A percentile compares a stretch with the other conserved stretches of the same genome.
Evolutionary conservation across 2,888 invertebrate species (phyloP).

Genomic region (Plebejus melissa): DNA sequence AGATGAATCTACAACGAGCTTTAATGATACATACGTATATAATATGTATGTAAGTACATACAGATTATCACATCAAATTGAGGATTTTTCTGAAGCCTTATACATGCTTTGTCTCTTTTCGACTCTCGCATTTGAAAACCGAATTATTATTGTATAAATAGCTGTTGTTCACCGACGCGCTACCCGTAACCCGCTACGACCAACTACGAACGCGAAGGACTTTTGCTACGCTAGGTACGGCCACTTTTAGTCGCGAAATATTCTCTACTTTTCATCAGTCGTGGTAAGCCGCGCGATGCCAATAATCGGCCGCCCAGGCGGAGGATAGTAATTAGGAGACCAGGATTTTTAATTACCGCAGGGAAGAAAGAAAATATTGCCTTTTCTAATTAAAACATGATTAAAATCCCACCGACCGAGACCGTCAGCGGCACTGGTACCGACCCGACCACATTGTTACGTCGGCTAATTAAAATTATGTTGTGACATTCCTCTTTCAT

Average conservation of each 20-base stretch:
- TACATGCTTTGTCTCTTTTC: no score
- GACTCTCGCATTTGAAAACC: no score
- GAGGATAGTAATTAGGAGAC: not conserved
- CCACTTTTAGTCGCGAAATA: not conserved
- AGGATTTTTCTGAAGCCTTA: no score
- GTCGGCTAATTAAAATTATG: not conserved
- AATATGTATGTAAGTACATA: no score
- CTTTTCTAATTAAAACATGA: slow-evolving; percentile 20
- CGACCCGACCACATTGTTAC: not conserved
- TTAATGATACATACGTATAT: no score
- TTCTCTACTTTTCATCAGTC: not conserved
- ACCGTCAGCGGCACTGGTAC: not conserved
- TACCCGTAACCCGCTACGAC: no score
- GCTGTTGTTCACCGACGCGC: not conserved
- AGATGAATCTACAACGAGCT: no score
- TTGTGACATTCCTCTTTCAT: not conserved
- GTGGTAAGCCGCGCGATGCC: not conserved
- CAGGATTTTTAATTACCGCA: slow-evolving; percentile 9
- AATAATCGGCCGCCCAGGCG: not conserved
- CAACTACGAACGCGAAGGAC: no score
- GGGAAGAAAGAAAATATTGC: slow-evolving; percentile 18
- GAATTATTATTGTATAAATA: no score
- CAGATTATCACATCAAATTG: no score
- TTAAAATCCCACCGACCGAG: slow-evolving; percentile 11
- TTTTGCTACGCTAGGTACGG: not conserved